Percentiles rank a stretch among this genome's conserved stretches.
Conservation (phyloP, 2,797 vertebrate genomes). For the Tamandua tetradactyla region DNA sequence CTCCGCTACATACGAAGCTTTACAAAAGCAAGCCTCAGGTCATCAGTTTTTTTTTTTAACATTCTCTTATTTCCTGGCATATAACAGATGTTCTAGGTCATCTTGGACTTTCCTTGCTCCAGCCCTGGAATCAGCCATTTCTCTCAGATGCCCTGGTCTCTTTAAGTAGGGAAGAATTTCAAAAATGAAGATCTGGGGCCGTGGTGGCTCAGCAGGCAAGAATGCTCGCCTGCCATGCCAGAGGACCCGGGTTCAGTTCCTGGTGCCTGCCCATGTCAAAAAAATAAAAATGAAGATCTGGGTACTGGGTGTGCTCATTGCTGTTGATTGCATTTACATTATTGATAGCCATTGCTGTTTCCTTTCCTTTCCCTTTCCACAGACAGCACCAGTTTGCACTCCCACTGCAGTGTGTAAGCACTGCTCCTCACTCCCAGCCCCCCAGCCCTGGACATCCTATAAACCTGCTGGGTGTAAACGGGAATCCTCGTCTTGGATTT, state of each 20-base stretch:
- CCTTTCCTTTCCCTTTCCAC: neutral
- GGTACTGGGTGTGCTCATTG: neutral
- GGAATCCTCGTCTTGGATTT: neutral
- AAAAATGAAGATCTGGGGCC: no score
- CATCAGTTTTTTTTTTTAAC: no score
- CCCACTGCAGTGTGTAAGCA: neutral
- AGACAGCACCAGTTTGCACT: no score
- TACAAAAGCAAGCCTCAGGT: no score
- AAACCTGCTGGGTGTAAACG: neutral
- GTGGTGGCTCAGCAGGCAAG: no score
- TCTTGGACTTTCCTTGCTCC: neutral
- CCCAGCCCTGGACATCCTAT: neutral
- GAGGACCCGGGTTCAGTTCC: no score
- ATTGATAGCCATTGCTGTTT: neutral
- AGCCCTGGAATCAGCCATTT: neutral
- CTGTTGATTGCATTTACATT: neutral
- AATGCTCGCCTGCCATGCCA: no score
- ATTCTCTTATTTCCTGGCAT: neutral
- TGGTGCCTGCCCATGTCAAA: no score
- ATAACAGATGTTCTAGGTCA: neutral
- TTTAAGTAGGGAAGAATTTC: neutral
- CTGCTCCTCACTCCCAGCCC: rapidly evolving
- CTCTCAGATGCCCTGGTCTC: neutral
- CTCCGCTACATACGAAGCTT: no score
- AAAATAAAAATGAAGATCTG: no score